These are phyloP conservation scores for Barbus barbus DNA, from an alignment of 2,113 vertebrate species.

Conservation along the genomic window DNA sequence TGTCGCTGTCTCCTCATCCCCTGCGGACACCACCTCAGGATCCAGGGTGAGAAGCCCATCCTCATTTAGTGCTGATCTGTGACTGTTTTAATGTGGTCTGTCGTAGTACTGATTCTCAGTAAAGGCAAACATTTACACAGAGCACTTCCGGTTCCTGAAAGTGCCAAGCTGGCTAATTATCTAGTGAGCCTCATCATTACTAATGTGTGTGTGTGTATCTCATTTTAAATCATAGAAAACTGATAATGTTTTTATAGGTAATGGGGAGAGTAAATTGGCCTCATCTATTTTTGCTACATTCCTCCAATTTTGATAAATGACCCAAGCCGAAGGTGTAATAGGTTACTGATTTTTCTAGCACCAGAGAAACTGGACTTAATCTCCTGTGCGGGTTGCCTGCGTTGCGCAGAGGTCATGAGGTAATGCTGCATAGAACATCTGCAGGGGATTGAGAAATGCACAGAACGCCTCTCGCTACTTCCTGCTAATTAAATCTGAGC, in stretches of 20 bases:
- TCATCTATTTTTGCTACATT: slow-evolving; percentile 31
- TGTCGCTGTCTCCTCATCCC: slow-evolving; percentile 81
- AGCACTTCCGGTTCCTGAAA: not conserved
- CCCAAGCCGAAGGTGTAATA: slow-evolving; percentile 33
- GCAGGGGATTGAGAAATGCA: not conserved
- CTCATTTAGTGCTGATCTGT: not conserved
- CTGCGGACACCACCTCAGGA: slow-evolving; percentile 77
- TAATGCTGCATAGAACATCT: not conserved
- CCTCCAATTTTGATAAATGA: slow-evolving; percentile 57
- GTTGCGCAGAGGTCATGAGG: slow-evolving; percentile 5
- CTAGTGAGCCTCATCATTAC: not conserved
- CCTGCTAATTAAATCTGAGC: not conserved
- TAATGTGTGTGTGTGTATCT: not conserved
- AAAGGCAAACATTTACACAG: not conserved
- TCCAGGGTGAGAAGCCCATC: slow-evolving; percentile 79
- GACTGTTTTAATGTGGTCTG: not conserved
- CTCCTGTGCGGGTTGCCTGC: slow-evolving; percentile 31
- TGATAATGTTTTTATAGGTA: slow-evolving; percentile 26
- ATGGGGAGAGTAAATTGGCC: slow-evolving; percentile 45
- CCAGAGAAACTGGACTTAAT: slow-evolving; percentile 42
- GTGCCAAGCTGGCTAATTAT: not conserved
- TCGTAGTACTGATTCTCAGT: not conserved
- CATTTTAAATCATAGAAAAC: slow-evolving; percentile 12
- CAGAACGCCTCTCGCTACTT: not conserved
- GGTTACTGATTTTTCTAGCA: slow-evolving; percentile 48